Base-by-base conservation (phyloP, 2,797 vertebrate genomes). In the Myiotriccus ornatus region DNA sequence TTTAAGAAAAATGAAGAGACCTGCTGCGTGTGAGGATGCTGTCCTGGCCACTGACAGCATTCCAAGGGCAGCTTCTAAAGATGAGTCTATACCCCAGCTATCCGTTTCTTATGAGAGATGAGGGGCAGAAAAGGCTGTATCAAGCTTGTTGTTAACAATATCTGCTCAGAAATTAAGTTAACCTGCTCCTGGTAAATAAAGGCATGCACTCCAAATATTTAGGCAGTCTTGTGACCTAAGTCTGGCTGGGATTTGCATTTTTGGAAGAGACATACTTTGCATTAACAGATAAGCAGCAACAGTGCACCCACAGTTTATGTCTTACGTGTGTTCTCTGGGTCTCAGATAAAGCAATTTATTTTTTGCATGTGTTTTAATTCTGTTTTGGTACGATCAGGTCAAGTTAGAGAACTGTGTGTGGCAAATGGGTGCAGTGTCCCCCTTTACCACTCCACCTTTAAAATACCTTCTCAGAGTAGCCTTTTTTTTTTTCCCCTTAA, bases 21-120 rank as follows among this genome's bases (percentile, higher is more conserved):
- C 2, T 69, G 23, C 11, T 77, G 46, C 6, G 4, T 43, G 0
- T 37, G 49, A 70, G 68, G 10, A 27, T 44, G 8, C 41, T 80
- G 18, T 79, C 22, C 28, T 74, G 47, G 16, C 25, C 24, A 22
- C 37, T 60, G 35, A 34, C 15, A 30, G 23, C 9, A 14, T 77
- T 87, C 6, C 27, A 68, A 87, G 16, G 69, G 50, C 41, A 67
- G 12, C 43, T 80, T 74, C 53, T 84, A 13, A 80, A 74, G 65
- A 46, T 55, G 2, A 56, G 55, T 65, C 30, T 65, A 0, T 53
- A 74, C 30, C 21, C 27, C 47, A 80, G 0, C n/a, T 55, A 0
- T 52, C 7, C 39, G 9, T 70, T 60, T 55, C 62, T 75, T 53
- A 6, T 35, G 46, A 22, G 57, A 39, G 15, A 32, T 19, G 34